These are phyloP conservation scores for Elegia similella DNA, from an alignment of 2,888 invertebrate species.

Conservation along the genomic window DNA sequence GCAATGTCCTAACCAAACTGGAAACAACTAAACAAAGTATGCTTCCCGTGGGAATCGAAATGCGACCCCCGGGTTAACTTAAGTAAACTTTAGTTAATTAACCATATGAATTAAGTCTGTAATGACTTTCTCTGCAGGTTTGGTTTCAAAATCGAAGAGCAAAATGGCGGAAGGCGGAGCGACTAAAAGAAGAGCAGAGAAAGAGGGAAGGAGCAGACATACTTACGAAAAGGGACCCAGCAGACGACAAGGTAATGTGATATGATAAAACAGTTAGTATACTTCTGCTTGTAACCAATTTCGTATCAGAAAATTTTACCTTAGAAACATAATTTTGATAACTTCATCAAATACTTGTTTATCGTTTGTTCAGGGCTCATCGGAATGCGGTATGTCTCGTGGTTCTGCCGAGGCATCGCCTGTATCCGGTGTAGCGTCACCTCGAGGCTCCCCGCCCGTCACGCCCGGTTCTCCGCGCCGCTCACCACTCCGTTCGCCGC, in stretches of 20 bases:
- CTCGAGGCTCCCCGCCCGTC: conserved; percentile 64
- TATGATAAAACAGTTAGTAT: too few species aligned
- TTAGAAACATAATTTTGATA: not conserved
- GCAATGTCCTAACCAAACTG: too few species aligned
- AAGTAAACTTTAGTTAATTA: too few species aligned
- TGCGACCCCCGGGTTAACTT: too few species aligned
- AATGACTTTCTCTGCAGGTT: conserved; percentile 80
- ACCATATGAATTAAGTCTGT: not conserved
- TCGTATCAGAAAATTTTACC: not conserved
- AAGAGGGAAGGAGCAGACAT: conserved; percentile 89
- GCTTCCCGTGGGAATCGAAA: too few species aligned
- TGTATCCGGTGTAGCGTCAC: conserved; percentile 59
- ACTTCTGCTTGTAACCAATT: too few species aligned
- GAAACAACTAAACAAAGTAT: too few species aligned
- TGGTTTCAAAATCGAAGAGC: conserved; percentile 97
- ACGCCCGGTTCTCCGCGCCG: conserved; percentile 70
- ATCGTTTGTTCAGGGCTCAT: conserved; percentile 54
- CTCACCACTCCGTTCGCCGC: conserved; percentile 63
- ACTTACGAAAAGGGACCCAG: conserved; percentile 81
- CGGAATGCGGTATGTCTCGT: conserved; percentile 73
- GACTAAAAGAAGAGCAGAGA: conserved; percentile 94
- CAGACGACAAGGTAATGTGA: conserved; percentile 81
- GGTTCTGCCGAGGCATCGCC: conserved; percentile 72
- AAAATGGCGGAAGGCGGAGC: conserved; percentile 95
- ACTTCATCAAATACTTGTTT: too few species aligned